Base-by-base conservation (phyloP, 2,797 vertebrate genomes). In the Acomys russatus region DNA sequence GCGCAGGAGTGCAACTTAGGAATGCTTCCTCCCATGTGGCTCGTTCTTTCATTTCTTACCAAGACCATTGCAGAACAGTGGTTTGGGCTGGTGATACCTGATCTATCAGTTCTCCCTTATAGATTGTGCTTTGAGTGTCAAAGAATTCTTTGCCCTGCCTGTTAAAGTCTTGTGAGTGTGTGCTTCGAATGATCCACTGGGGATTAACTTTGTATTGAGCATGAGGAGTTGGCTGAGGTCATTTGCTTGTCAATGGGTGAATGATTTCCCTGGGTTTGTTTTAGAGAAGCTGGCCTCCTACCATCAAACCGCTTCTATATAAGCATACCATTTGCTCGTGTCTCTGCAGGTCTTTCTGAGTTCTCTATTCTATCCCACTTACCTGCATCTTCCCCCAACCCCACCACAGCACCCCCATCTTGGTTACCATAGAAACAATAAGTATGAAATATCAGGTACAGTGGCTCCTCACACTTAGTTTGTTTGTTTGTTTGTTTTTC, bases 401-500 rank as follows among this genome's bases (percentile, higher is more conserved):
- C 17, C 28, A 18, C 56, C 66, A 0, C 0, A 9, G n/a, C 3
- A 2, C 59, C 8, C 8, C 79, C 17, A 23, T 79, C 77, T 82
- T 49, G 22, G 0, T 85, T 66, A 44, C 61, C 23, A 17, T 25
- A 35, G 63, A 84, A n/a, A 1, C 30, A 33, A 4, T 84, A 38
- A 38, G 15, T 0, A 38, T 71, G 6, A 64, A 9, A 25, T 49
- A 7, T 28, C 35, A 28, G 30, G 15, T 3, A 9, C 12, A 56
- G 1, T 25, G 17, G 14, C 38, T 88, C 79, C 63, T 91, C 64
- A 71, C 44, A 0, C 30, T 71, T 88, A 14, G 2, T 78, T 91
- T n/a, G n/a, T n/a, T n/a, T n/a, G n/a, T n/a, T 68, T 77, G 3
- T 44, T n/a, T 86, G n/a, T 89, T 66, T 90, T 87, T n/a, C 76